phyloP scores from a whole-genome alignment of 2,797 vertebrate genomes.

The Pelochelys cantorii region DNA sequence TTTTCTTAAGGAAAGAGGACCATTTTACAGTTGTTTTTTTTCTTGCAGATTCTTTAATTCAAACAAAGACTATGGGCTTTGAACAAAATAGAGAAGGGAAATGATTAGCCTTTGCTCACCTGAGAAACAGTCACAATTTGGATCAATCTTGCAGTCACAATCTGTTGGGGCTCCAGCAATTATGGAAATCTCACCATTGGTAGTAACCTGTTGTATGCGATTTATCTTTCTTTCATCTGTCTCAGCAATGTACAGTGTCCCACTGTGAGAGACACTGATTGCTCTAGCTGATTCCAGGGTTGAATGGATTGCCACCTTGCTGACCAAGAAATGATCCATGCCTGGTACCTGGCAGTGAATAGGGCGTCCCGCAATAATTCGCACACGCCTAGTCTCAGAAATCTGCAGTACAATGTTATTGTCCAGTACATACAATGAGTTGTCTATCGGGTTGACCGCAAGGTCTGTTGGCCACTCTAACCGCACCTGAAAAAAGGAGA shows the following conservation, averaged over 20 bases:
- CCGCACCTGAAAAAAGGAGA: constrained; percentile 85
- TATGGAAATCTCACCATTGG: constrained; percentile 95
- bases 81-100: background rate
- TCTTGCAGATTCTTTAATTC: background rate
- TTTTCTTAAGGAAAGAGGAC: background rate
- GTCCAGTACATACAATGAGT: constrained; percentile 96
- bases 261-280: constrained; percentile 92
- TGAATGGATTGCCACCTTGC: constrained; percentile 92
- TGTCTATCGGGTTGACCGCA: constrained; percentile 94
- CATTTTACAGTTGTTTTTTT: background rate
- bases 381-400: constrained; percentile 90
- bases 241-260: constrained; percentile 94
- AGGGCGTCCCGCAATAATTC: constrained; percentile 93
- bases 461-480: constrained; percentile 98
- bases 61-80: background rate
- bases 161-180: constrained; percentile 93
- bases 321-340: constrained; percentile 93
- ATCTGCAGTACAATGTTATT: constrained; percentile 98
- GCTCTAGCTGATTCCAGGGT: constrained; percentile 95
- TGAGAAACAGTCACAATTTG: constrained; percentile 97
- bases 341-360: constrained; percentile 97
- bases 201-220: constrained; percentile 96
- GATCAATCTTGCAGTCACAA: constrained; percentile 98
- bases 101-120: constrained; percentile 79
- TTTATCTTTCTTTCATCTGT: constrained; percentile 97